Conservation (phyloP, 2,797 vertebrate species). For the Myotis pilosus region DNA sequence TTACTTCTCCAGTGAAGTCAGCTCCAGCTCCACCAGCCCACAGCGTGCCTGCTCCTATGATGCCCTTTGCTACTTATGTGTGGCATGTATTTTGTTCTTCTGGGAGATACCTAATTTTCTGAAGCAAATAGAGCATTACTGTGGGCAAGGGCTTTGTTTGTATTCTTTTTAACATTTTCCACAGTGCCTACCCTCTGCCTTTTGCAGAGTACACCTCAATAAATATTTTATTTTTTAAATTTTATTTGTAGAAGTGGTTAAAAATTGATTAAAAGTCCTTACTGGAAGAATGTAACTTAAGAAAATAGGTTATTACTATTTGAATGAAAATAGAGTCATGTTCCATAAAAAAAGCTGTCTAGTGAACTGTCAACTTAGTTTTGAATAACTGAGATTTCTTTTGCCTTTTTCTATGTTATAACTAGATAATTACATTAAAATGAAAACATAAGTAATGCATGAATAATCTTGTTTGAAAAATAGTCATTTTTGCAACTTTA, state of each 20-base stretch:
- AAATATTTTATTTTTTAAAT: neutral
- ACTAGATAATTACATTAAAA: neutral
- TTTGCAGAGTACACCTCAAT: neutral
- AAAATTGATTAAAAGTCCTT: neutral
- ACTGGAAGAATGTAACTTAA: neutral
- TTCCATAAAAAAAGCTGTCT: neutral
- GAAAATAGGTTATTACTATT: neutral
- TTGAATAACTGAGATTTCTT: neutral
- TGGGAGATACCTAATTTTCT: neutral
- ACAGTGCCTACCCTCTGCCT: neutral
- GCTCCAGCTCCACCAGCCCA: neutral
- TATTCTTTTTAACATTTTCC: neutral
- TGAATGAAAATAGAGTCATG: neutral
- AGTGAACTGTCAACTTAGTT: neutral
- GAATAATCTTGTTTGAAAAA: conserved; percentile 31
- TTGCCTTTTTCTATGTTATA: neutral
- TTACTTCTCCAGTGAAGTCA: neutral
- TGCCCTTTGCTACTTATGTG: neutral
- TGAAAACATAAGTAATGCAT: neutral
- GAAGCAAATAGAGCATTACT: neutral
- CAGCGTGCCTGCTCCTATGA: rapidly evolving
- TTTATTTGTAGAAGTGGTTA: neutral
- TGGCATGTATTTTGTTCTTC: neutral
- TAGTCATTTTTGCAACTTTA: conserved; percentile 23
- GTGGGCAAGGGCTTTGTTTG: neutral